Base-by-base conservation (phyloP, 2,113 vertebrate species). In the Hiodon tergisus region DNA sequence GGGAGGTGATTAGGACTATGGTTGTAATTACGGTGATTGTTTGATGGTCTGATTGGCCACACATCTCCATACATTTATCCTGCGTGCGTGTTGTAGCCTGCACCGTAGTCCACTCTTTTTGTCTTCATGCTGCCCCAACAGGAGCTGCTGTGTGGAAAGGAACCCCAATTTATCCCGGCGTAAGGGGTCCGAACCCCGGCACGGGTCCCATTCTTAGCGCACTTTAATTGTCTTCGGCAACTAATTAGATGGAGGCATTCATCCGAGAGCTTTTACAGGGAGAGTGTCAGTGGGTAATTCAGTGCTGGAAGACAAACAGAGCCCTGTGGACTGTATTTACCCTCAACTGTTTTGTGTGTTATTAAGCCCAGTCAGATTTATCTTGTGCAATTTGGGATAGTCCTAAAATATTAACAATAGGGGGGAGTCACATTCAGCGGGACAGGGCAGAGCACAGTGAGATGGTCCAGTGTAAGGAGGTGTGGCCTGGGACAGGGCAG, bases 241-340 rank as follows among this genome's bases (percentile, higher is more conserved):
- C 31, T 31, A 65, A 67, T 65, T 66, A 67, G 63, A 14, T 50
- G 13, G 55, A 57, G 6, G 6, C 66, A 59, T 31, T 75, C 53
- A 50, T 48, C 63, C 57, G 54, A 60, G 63, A 67, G 14, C 51
- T 62, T 13, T 75, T 68, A 68, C 53, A 5, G 72, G n/a, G 61
- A 52, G 9, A 50, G 31, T 46, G 53, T 46, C 65, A 16, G 47
- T 55, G 73, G 65, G 65, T 14, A n/a, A 50, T 54, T 10, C 8
- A 5, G 65, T 8, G 16, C 17, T 73, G 60, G 17, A 61, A 66
- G 50, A 66, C 11, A 63, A 51, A 66, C 63, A 48, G 63, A 17
- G 63, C 31, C 31, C 31, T 47, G 46, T 47, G 17, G 63, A 66
- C 13, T 10, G 16, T 10, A 2, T 17, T 9, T 17, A 47, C 63